Percentiles rank a stretch among this genome's conserved stretches.
phyloP scores from a whole-genome alignment of 2,797 vertebrate species.

The Pampus argenteus region DNA sequence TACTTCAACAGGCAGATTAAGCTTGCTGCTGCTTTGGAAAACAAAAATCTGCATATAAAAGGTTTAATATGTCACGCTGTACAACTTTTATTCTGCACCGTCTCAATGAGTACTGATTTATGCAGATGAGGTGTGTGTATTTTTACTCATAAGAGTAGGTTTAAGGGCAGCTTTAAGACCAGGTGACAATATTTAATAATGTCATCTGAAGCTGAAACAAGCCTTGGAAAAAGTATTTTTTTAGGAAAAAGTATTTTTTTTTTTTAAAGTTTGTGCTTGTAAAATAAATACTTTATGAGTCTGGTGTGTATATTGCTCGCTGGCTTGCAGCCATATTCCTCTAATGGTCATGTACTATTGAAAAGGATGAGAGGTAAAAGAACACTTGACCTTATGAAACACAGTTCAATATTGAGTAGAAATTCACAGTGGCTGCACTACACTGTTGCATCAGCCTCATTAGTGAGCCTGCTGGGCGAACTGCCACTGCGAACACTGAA shows the following conservation, averaged over 20 bases:
- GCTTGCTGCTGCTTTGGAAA: not conserved
- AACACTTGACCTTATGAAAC: slow-evolving; percentile 47
- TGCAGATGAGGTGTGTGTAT: slow-evolving; percentile 17
- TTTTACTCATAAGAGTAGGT: slow-evolving; percentile 30
- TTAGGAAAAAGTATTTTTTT: no score
- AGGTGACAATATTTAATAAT: slow-evolving; percentile 17
- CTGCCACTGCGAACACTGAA: slow-evolving; percentile 11
- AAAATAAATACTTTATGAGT: slow-evolving; percentile 49
- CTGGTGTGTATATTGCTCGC: slow-evolving; percentile 26
- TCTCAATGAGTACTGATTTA: slow-evolving; percentile 15
- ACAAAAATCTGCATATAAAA: not conserved
- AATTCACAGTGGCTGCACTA: slow-evolving; percentile 17
- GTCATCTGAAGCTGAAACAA: slow-evolving; percentile 25
- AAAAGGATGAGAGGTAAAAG: slow-evolving; percentile 36
- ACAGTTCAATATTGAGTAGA: slow-evolving; percentile 33
- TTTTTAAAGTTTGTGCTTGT: no score
- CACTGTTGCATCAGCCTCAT: slow-evolving; percentile 29
- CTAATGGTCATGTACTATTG: slow-evolving; percentile 3
- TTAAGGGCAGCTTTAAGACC: slow-evolving; percentile 27
- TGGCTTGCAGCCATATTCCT: slow-evolving; percentile 30
- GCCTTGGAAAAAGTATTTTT: no score
- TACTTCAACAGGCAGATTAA: slow-evolving; percentile 6
- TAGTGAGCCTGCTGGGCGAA: slow-evolving; percentile 13
- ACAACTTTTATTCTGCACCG: slow-evolving; percentile 27
- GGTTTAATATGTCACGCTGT: slow-evolving; percentile 17